Base-by-base conservation (phyloP, 2,888 invertebrate species). In the Dryomyza anilis region DNA sequence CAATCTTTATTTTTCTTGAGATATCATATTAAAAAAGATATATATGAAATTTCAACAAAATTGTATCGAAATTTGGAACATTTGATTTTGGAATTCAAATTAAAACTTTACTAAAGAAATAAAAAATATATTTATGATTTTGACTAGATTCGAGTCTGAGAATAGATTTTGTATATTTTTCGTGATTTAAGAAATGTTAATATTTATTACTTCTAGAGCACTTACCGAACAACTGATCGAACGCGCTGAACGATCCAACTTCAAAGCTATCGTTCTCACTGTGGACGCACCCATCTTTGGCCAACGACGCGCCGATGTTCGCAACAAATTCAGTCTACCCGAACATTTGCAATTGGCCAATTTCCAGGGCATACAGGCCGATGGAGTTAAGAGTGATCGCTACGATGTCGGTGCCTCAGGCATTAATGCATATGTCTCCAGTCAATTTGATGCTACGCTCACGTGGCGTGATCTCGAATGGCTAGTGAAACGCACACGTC, bases 231-330 rank as follows among this genome's bases (percentile, higher is more conserved):
- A 87, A 70, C 85, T 97, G 68, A 88, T 98, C 1, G 78, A 84
- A 46, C 86, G 93, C 72, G 96, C 93, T 1, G 95, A 96, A 82
- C 86, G 84, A 48, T 89, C 91, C 10, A 95, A 93, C n/a, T 97
- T 89, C 77, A 91, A 91, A 83, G 96, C 95, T 0, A 82, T 96
- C 1, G 94, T 92, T 0, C 81, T 96, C 3, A 97, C 95, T 0
- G 91, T 96, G 0, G 97, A 97, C 80, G 92, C 95, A 0, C 95
- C 95, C 0, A 81, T 92, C 53, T 94, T 95, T 81, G 97, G 97
- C 0, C 86, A 91, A 60, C 86, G 96, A 50, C 86, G 92, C 62
- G 90, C 91, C 0, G 96, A 97, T 82, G 85, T 91, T 12, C 87
- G 90, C 70, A 96, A 96, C 79, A 90, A 91, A 76, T 97, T 97